A percentile compares a stretch with the other conserved stretches of the same genome.
These are phyloP conservation scores for Stictocephala bisonia DNA, from an alignment of 2,888 invertebrate species.

Conservation along the genomic window DNA sequence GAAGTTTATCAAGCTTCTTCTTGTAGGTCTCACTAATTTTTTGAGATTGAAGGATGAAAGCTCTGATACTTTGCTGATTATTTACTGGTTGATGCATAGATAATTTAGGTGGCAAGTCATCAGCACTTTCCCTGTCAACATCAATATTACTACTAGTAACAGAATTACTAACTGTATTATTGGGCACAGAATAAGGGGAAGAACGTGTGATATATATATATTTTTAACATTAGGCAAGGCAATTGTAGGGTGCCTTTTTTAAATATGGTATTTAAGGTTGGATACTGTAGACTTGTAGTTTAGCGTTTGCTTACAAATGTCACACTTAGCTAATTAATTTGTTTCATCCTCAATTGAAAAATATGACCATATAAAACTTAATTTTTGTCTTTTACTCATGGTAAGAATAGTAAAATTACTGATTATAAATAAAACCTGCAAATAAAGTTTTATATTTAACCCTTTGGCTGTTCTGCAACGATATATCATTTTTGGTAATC, in stretches of 20 bases:
- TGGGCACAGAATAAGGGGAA: no score
- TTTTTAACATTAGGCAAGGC: not conserved
- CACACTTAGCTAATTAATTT: conserved; percentile 6
- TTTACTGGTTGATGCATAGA: not conserved
- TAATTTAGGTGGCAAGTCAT: not conserved
- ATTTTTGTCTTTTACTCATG: conserved; percentile 18
- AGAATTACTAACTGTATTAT: no score
- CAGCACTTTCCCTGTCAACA: not conserved
- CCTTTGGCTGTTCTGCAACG: no score
- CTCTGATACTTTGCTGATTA: not conserved
- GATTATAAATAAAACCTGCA: no score
- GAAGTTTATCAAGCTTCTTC: conserved; percentile 19
- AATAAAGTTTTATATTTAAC: no score
- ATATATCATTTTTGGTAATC: no score
- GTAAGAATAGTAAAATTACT: no score
- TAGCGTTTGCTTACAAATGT: not conserved
- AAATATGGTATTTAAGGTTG: conserved; percentile 15
- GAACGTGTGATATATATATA: no score
- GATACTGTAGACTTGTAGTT: conserved; percentile 14
- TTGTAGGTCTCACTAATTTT: conserved; percentile 2
- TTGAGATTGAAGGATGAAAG: not conserved
- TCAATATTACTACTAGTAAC: not conserved
- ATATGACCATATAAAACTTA: conserved; percentile 12
- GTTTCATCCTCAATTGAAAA: not conserved
- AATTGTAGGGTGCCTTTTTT: conserved; percentile 23